Conservation (phyloP, 2,113 vertebrate species). For the Spermophilus dauricus region DNA sequence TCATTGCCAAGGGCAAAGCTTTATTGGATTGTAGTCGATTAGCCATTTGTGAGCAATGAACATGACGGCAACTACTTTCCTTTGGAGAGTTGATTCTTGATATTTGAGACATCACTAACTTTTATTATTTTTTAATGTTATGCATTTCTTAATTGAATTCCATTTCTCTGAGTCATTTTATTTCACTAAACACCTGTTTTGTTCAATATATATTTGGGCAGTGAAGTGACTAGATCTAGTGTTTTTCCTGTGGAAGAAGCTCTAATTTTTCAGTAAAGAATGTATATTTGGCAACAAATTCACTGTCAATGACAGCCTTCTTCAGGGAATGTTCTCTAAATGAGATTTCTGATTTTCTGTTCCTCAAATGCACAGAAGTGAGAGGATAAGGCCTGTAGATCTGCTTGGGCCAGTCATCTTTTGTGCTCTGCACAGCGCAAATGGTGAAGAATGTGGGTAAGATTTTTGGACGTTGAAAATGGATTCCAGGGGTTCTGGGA, state of each 20-base stretch:
- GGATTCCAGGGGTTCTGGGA: background rate
- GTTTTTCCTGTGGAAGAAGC: background rate
- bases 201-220: background rate
- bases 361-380: background rate
- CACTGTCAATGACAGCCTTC: conserved; percentile 10
- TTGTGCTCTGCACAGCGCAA: background rate
- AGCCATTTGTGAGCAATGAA: background rate
- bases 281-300: conserved; percentile 23
- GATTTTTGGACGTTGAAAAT: background rate
- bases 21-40: background rate
- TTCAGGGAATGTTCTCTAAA: conserved; percentile 41
- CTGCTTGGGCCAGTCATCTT: too few relatives aligned
- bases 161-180: background rate
- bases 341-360: conserved; percentile 44
- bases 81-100: conserved; percentile 23
- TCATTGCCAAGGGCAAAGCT: background rate
- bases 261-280: conserved; percentile 17
- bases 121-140: background rate
- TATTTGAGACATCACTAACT: background rate
- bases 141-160: conserved; percentile 37
- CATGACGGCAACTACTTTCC: background rate
- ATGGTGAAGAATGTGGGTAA: background rate
- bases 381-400: background rate
- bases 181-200: conserved; percentile 33
- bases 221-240: background rate